These are phyloP conservation scores for Dissostichus mawsoni DNA, from an alignment of 2,113 vertebrate species.

Conservation along the genomic window DNA sequence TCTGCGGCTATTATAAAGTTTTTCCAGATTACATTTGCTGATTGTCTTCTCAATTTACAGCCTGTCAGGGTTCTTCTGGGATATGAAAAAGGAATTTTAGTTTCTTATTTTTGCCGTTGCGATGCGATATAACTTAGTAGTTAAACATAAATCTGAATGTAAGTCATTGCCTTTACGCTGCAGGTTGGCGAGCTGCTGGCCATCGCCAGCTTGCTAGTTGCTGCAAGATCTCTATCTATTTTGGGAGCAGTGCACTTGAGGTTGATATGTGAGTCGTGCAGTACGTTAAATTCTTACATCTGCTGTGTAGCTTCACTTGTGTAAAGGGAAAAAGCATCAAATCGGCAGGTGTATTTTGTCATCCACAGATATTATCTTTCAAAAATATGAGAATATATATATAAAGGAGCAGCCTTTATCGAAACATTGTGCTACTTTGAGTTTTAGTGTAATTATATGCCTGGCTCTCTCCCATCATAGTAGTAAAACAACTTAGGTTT, in stretches of 20 bases:
- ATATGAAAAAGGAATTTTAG: neutral
- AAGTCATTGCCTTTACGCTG: constrained; percentile 4
- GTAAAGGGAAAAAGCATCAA: neutral
- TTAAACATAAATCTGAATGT: constrained; percentile 27
- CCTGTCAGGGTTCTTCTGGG: neutral
- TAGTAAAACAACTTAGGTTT: neutral
- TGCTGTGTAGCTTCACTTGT: neutral
- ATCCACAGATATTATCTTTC: neutral
- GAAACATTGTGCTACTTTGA: neutral
- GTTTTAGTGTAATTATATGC: neutral
- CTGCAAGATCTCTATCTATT: constrained; percentile 55
- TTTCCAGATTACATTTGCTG: constrained; percentile 44
- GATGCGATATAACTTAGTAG: constrained; percentile 20
- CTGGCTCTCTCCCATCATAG: neutral
- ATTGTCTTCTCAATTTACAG: constrained; percentile 30
- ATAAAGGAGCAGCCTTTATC: too few relatives aligned
- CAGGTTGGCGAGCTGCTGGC: constrained; percentile 39
- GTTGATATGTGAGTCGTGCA: constrained; percentile 57
- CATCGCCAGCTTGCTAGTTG: neutral
- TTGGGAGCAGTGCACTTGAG: constrained; percentile 51
- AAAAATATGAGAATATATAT: too few relatives aligned
- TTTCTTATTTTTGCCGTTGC: neutral
- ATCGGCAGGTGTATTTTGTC: neutral
- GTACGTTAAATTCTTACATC: constrained; percentile 25
- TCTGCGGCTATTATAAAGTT: constrained; percentile 27